A percentile compares a stretch with the other conserved stretches of the same genome.
These are phyloP conservation scores for Peromyscus attwateri DNA, from an alignment of 2,797 vertebrate genomes.

Conservation along the genomic window DNA sequence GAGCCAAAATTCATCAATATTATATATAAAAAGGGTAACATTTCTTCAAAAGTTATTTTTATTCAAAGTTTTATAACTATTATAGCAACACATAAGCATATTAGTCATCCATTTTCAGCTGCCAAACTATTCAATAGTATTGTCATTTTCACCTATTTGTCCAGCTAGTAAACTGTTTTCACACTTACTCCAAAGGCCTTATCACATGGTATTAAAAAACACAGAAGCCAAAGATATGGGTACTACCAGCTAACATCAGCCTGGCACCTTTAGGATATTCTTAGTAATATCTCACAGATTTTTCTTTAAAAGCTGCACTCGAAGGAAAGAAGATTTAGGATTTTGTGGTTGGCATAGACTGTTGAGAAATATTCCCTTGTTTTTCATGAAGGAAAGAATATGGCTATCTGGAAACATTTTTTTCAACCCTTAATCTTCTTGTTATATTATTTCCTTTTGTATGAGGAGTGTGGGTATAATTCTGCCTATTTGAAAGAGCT, in stretches of 20 bases:
- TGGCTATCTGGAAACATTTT: conserved; percentile 25
- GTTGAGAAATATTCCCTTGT: conserved; percentile 73
- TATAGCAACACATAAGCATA: conserved; percentile 21
- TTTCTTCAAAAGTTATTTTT: conserved; percentile 58
- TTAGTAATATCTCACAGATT: conserved; percentile 48
- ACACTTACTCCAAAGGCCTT: conserved; percentile 2
- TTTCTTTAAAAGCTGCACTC: conserved; percentile 61
- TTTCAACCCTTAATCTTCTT: conserved; percentile 1
- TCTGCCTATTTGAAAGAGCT: conserved; percentile 30
- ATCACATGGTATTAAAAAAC: conserved; percentile 2
- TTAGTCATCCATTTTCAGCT: conserved; percentile 19
- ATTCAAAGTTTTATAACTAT: conserved; percentile 32
- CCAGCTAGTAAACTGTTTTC: background rate
- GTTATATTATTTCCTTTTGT: conserved; percentile 66
- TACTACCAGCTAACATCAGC: background rate
- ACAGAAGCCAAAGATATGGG: conserved; percentile 8
- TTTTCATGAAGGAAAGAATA: conserved; percentile 70
- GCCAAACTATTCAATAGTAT: conserved; percentile 1
- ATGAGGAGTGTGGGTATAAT: background rate
- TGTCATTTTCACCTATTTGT: conserved; percentile 51
- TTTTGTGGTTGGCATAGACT: conserved; percentile 53
- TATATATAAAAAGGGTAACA: background rate
- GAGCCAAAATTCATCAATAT: background rate
- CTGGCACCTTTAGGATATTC: background rate
- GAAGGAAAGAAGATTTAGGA: conserved; percentile 55